Percentiles rank a stretch among this genome's conserved stretches.
These are phyloP conservation scores for Mesocentrotus franciscanus DNA, from an alignment of 53 echinoderm and acorn worm species.

Conservation along the genomic window DNA sequence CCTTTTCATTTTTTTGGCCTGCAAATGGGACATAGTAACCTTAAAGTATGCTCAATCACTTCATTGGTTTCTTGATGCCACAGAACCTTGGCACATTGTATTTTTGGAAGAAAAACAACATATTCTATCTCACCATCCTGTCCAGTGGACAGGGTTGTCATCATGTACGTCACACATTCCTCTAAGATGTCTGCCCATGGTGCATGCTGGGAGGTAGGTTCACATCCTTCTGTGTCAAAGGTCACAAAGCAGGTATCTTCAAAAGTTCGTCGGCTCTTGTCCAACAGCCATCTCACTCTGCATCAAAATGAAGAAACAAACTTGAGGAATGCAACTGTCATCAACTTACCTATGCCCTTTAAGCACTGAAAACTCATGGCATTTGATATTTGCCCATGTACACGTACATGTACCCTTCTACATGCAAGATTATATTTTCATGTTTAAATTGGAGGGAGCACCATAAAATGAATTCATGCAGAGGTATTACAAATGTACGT, in stretches of 20 bases:
- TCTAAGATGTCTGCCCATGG: constrained; percentile 91
- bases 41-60: no score
- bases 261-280: constrained; percentile 75
- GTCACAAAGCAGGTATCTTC: constrained; percentile 75
- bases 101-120: background rate
- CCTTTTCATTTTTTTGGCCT: no score
- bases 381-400: background rate
- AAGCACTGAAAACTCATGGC: background rate
- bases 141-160: constrained; percentile 34
- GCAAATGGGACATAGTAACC: no score
- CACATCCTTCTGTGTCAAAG: constrained; percentile 79
- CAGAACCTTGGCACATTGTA: background rate
- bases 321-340: background rate
- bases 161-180: constrained; percentile 80
- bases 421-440: background rate
- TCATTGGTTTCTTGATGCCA: no score
- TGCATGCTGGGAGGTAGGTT: constrained; percentile 74
- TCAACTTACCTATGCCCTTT: background rate
- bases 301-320: background rate
- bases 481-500: background rate
- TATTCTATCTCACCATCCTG: constrained; percentile 19
- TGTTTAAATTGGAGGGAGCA: background rate
- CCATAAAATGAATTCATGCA: background rate
- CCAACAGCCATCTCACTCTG: constrained; percentile 87
- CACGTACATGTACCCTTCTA: background rate